Evolutionary conservation across 1,140 invertebrate genomes (phyloP), one percentile per base, ranked within the genome.

Genomic region (Palaemon carinicauda): DNA sequence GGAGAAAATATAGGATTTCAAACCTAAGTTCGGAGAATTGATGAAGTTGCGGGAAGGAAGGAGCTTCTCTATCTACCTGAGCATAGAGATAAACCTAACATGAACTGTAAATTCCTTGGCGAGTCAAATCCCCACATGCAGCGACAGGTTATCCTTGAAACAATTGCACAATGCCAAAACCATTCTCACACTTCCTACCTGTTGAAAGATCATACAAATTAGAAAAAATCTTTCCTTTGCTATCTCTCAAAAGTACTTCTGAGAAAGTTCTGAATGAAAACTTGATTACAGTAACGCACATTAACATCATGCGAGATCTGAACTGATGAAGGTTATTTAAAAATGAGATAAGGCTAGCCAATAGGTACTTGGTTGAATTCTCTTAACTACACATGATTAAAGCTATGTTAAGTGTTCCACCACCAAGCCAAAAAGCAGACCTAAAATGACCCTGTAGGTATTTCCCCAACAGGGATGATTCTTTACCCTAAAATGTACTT

Each of bases 371-470:
- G 71, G 74, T 83, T 83, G 71, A 80, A 74, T 24, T 41, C 41
- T 83, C 73, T 82, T 83, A 54, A 75, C 73, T 83, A 77, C 52
- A 33, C 53, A 75, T 77, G 73, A 75, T 83, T 83, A 83, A 83
- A 83, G 82, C 82, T 83, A 77, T 83, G 65, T 83, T 75, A 71
- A 83, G 82, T 83, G 82, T 83, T 83, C 82, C 82, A 83, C 82
- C 82, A 83, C 73, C 82, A 83, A 83, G 82, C 82, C 74, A 75
- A 77, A 71, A 83, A 83, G 82, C 82, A 77, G 82, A 83, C 82
- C 73, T 60, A 83, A 74, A 19, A 41, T 74, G 71, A 75, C 31
- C 33, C 75, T 75, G 33, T 41, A 69, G 24, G 24, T 12, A 69
- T 41, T 81, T 51, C 33, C n/a, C n/a, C 80, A 81, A 9, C 24